Percentiles rank a stretch among this genome's conserved stretches.
Conservation (phyloP, 2,888 invertebrate species). For the Leptothorax acervorum region DNA sequence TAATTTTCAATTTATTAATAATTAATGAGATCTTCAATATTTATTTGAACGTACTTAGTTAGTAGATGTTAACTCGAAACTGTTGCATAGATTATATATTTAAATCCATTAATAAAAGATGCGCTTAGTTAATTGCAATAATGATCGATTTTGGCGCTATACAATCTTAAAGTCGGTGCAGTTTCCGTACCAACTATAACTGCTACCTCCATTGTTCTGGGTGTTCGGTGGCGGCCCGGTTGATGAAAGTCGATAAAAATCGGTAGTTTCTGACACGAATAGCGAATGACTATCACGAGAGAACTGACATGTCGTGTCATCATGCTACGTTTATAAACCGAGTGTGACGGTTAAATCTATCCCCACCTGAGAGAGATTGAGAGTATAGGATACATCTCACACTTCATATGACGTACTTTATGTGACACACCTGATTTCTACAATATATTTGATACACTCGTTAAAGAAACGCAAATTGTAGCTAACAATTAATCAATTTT, state of each 20-base stretch:
- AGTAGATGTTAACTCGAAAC: neutral
- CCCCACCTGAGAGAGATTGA: conserved; percentile 59
- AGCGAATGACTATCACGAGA: conserved; percentile 40
- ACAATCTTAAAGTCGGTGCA: neutral
- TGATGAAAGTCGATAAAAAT: conserved; percentile 14
- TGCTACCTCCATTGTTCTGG: conserved; percentile 36
- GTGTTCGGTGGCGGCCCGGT: neutral
- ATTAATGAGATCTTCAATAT: neutral
- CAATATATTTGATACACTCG: neutral
- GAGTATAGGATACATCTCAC: conserved; percentile 9
- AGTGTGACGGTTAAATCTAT: conserved; percentile 32
- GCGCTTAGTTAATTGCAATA: neutral
- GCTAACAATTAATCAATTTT: neutral
- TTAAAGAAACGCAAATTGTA: neutral
- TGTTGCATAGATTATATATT: neutral
- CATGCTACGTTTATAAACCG: conserved; percentile 61
- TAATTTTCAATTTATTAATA: neutral
- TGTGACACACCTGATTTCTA: neutral
- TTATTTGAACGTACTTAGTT: neutral
- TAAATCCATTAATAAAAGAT: neutral
- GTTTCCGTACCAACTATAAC: conserved; percentile 58
- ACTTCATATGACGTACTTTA: neutral
- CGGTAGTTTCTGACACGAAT: conserved; percentile 3
- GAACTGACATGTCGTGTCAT: conserved; percentile 59
- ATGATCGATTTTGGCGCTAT: neutral